These are phyloP conservation scores for Bugulina stolonifera DNA, from an alignment of 2,888 invertebrate species.

Conservation along the genomic window DNA sequence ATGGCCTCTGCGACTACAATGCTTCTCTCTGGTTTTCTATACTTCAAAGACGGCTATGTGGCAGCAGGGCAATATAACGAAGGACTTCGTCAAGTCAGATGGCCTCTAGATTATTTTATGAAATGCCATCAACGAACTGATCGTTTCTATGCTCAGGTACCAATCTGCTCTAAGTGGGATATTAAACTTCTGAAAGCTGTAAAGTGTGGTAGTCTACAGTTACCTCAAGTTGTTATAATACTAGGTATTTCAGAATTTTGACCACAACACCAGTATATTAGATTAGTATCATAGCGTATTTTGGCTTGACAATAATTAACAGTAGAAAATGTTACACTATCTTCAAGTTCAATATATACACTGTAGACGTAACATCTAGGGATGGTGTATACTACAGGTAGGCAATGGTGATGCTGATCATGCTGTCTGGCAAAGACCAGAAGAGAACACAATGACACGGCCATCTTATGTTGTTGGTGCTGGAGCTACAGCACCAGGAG, in stretches of 20 bases:
- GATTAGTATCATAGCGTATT: too few species aligned
- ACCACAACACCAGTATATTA: background rate
- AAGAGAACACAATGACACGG: background rate
- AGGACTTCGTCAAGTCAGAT: conserved; percentile 53
- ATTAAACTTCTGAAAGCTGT: too few species aligned
- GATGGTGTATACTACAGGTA: too few species aligned
- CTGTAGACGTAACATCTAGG: too few species aligned
- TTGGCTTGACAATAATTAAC: too few species aligned
- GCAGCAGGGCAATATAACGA: conserved; percentile 35
- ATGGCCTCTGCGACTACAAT: conserved; percentile 37
- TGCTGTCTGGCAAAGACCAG: background rate
- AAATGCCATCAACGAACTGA: conserved; percentile 48
- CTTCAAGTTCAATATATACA: too few species aligned
- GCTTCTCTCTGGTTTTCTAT: conserved; percentile 36
- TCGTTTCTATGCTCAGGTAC: conserved; percentile 32
- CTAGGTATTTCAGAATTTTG: background rate
- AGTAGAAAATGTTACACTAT: too few species aligned
- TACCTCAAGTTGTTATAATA: too few species aligned
- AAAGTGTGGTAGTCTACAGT: too few species aligned
- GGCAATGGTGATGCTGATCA: conserved; percentile 31
- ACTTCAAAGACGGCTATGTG: conserved; percentile 34
- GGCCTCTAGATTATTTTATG: conserved; percentile 62
- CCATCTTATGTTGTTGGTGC: conserved; percentile 52
- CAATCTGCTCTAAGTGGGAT: too few species aligned
- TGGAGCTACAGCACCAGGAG: conserved; percentile 58